Conservation (phyloP, 1,140 invertebrate genomes). For the Diplogasteroides magnus region DNA sequence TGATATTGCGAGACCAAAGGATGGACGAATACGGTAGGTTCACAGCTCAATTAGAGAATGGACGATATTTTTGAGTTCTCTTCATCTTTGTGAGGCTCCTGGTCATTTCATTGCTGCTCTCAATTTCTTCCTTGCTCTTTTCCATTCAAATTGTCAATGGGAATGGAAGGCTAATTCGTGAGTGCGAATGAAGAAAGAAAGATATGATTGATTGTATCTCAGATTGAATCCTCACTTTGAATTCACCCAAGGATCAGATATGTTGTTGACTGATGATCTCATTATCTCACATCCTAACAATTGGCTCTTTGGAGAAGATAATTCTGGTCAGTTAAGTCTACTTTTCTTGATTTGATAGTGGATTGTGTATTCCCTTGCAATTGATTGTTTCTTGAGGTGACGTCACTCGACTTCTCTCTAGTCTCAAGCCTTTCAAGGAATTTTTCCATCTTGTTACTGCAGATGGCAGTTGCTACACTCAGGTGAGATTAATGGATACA, state of each 20-base stretch:
- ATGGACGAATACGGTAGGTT: not conserved
- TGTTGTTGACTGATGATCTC: constrained; percentile 29
- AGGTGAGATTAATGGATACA: constrained; percentile 24
- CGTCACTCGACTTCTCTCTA: constrained; percentile 7
- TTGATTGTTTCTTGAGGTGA: constrained; percentile 1
- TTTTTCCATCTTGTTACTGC: constrained; percentile 40
- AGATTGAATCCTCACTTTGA: constrained; percentile 37
- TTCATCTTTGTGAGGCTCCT: constrained; percentile 46
- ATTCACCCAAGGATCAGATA: constrained; percentile 15
- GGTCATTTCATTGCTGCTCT: constrained; percentile 41
- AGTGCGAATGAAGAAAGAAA: not conserved
- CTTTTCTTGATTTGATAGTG: not conserved
- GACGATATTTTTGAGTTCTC: constrained; percentile 26
- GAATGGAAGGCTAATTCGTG: constrained; percentile 26
- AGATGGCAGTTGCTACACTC: constrained; percentile 44
- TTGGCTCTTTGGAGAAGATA: constrained; percentile 27
- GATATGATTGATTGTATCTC: constrained; percentile 1
- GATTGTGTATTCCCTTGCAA: not conserved
- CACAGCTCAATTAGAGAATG: not conserved
- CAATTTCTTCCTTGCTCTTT: constrained; percentile 9
- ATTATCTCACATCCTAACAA: constrained; percentile 9
- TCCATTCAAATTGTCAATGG: constrained; percentile 21
- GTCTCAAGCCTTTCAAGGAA: constrained; percentile 2
- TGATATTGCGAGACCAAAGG: constrained; percentile 2
- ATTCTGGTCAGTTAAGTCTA: constrained; percentile 23